Evolutionary conservation across 2,113 vertebrate genomes (phyloP), one percentile per base, ranked within the genome.

Genomic region (Channa maculata): DNA sequence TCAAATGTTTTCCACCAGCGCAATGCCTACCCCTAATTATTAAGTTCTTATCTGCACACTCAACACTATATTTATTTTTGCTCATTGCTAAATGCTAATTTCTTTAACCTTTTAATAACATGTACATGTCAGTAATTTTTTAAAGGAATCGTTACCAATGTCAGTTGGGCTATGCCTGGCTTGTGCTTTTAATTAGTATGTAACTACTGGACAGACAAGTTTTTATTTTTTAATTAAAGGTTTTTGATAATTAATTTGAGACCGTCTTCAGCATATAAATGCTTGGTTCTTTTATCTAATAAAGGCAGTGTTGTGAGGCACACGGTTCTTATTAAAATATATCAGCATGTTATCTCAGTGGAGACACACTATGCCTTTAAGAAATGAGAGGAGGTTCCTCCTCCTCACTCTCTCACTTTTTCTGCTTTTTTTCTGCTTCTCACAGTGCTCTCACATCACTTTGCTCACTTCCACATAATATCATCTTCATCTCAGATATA

Each of bases 401-500:
- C 88, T 85, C 91, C 90, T 93, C 87, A 80, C 90, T 91, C 85
- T 84, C 89, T 90, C 92, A 79, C 75, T 46, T 88, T 85, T 87
- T 88, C 88, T 93, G 87, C 88, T 89, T 86, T n/a, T 82, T 88
- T 68, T 55, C 60, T 12, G 44, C 49, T 88, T 81, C 90, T 87
- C 86, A 91, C 92, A 81, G 75, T 83, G 77, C 94, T 94, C 24
- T 24, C 24, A 24, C 95, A 94, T 96, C 96, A 94, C 95, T 97
- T 96, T 96, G 93, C 95, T 96, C 95, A 94, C 96, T 95, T 95
- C 94, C 95, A 95, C 94, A 91, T 96, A 97, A 96, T 96, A 96
- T 97, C 95, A 96, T 97, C 96, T 97, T 98, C 97, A 96, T 98
- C 96, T 95, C 95, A 94, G 96, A 97, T 97, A 96, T 97, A 96